Conservation (phyloP, 1,140 invertebrate genomes). For the Leucophenga varia region DNA sequence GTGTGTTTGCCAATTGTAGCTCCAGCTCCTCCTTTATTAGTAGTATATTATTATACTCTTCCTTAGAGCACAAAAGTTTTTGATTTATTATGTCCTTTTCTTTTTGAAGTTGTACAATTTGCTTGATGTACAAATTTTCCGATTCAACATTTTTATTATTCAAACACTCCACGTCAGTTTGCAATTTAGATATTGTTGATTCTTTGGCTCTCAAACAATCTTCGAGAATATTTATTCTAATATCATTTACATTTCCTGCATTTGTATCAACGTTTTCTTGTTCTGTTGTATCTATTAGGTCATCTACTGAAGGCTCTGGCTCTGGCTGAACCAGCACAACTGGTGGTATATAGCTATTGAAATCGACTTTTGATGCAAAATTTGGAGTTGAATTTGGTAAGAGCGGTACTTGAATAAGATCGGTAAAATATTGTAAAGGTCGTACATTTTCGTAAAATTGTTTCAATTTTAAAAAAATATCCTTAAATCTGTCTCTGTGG, state of each 20-base stretch:
- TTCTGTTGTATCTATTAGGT: constrained; percentile 60
- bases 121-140: constrained; percentile 28
- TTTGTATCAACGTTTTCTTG: no score
- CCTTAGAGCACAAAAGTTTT: constrained; percentile 30
- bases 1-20: constrained; percentile 44
- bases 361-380: constrained; percentile 89
- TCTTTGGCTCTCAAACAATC: constrained; percentile 65
- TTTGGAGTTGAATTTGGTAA: constrained; percentile 95
- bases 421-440: constrained; percentile 96
- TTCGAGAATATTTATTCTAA: background rate
- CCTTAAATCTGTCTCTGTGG: constrained; percentile 87
- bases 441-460: constrained; percentile 91
- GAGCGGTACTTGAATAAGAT: constrained; percentile 89
- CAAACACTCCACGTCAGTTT: constrained; percentile 69
- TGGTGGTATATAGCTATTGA: constrained; percentile 90
- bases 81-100: constrained; percentile 30
- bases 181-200: constrained; percentile 80
- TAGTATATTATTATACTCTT: constrained; percentile 34
- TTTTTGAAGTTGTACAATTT: constrained; percentile 32
- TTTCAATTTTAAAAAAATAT: constrained; percentile 86
- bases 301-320: constrained; percentile 67
- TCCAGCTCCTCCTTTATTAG: constrained; percentile 45
- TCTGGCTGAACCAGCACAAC: constrained; percentile 82
- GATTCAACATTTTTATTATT: constrained; percentile 25
- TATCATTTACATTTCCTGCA: no score